Percentiles rank a stretch among this genome's conserved stretches.
Conservation (phyloP, 2,797 vertebrate genomes). For the Borostomias antarcticus region DNA sequence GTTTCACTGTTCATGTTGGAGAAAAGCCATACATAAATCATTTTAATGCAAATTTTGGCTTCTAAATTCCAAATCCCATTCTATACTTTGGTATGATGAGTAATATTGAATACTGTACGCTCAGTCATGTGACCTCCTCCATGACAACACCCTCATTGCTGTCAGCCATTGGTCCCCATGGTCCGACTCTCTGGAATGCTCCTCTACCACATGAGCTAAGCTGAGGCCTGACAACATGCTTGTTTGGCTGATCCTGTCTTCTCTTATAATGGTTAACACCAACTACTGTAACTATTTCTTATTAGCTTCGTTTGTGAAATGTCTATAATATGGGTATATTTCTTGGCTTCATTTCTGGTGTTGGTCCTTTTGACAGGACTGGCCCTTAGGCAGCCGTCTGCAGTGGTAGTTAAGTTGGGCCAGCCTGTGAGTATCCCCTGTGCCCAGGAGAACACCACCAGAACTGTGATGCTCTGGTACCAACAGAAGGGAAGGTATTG, state of each 20-base stretch:
- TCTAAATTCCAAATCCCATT: no score
- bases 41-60: no score
- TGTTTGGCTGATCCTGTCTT: constrained; percentile 8
- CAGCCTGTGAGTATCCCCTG: constrained; percentile 13
- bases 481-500: constrained; percentile 12
- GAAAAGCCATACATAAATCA: no score
- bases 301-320: not conserved
- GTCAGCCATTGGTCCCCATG: not conserved
- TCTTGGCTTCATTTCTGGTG: not conserved
- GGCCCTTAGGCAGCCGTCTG: constrained; percentile 9
- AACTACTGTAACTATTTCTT: not conserved
- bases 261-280: constrained; percentile 3
- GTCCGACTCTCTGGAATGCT: no score
- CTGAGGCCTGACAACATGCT: constrained; percentile 4
- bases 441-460: constrained; percentile 3
- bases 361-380: not conserved
- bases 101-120: no score
- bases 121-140: not conserved
- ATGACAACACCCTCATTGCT: constrained; percentile 7
- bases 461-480: constrained; percentile 20
- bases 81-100: no score
- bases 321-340: not conserved
- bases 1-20: no score
- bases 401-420: constrained; percentile 4
- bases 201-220: no score